These are phyloP conservation scores for Nesometra sesokonis DNA, from an alignment of 35 echinoderm and acorn worm species.

Conservation along the genomic window DNA sequence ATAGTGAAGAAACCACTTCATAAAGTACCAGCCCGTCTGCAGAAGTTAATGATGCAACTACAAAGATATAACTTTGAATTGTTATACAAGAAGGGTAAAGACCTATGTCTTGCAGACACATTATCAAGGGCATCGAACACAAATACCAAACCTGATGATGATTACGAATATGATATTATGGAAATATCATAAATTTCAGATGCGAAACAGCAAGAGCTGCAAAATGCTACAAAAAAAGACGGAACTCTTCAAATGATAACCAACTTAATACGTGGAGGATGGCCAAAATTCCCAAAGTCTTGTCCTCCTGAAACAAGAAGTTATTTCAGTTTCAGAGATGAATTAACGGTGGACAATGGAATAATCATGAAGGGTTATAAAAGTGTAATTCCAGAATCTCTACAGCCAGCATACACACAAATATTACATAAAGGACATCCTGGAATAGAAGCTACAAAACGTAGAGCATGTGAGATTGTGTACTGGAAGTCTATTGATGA, in stretches of 20 bases:
- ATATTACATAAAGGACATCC: conserved; percentile 11
- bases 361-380: neutral
- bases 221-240: neutral
- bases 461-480: conserved; percentile 7
- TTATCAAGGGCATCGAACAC: neutral
- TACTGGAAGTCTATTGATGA: neutral
- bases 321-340: neutral
- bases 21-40: neutral
- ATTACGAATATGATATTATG: neutral
- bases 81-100: neutral
- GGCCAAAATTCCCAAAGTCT: neutral
- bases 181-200: neutral
- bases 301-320: neutral
- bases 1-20: neutral
- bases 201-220: neutral
- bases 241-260: neutral
- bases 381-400: neutral
- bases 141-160: neutral
- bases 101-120: neutral
- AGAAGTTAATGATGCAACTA: neutral
- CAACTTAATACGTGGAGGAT: neutral
- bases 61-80: neutral
- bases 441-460: conserved; percentile 12
- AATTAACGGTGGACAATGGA: neutral
- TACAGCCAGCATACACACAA: neutral